A percentile compares a stretch with the other conserved stretches of the same genome.
Conservation (phyloP, 2,797 vertebrate species). For the Acridotheres tristis region DNA sequence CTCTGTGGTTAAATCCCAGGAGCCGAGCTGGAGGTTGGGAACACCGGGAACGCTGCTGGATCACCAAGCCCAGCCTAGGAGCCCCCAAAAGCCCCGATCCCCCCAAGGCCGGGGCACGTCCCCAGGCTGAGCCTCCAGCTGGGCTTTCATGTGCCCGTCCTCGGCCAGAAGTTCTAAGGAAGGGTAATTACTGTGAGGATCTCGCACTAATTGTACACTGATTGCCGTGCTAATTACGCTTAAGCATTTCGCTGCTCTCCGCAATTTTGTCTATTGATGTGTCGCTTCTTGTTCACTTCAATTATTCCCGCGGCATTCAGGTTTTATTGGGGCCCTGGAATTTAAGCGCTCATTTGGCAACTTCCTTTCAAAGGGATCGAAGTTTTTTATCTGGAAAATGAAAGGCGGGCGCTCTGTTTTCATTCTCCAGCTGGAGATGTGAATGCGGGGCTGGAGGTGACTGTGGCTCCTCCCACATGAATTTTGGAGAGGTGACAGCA, state of each 20-base stretch:
- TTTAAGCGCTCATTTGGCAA: background rate
- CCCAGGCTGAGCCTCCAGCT: background rate
- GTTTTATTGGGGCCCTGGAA: background rate
- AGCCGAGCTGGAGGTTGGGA: background rate
- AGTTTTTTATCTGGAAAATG: background rate
- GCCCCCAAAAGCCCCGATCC: background rate
- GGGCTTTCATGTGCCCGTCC: background rate
- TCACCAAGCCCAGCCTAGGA: background rate
- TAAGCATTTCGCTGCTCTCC: background rate
- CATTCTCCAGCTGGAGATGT: background rate
- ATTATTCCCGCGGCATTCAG: rapidly evolving
- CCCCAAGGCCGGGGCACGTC: no score
- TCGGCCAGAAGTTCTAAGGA: background rate
- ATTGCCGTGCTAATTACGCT: conserved; percentile 1
- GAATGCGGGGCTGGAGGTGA: background rate
- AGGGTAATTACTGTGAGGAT: background rate
- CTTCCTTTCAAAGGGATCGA: background rate
- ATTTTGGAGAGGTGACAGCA: background rate
- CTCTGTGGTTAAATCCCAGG: background rate
- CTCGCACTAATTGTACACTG: background rate
- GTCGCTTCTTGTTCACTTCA: background rate
- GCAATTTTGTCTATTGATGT: background rate
- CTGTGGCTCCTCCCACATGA: background rate
- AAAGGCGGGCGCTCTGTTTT: background rate
- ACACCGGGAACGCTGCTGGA: rapidly evolving